Base-by-base conservation (phyloP, 2,797 vertebrate species). In the Siniperca undulata region DNA sequence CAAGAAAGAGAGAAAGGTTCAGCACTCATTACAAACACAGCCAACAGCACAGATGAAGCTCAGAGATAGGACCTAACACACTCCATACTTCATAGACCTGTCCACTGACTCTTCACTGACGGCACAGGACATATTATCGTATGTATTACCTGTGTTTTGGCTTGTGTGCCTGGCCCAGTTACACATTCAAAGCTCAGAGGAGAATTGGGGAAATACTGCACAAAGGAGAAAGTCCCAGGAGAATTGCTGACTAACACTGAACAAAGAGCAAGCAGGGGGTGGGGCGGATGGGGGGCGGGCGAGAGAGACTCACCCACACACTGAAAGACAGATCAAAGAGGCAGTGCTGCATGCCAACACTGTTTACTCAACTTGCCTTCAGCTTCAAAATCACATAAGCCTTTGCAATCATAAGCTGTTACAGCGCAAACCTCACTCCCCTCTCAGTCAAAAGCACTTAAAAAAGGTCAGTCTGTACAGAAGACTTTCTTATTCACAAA, bases 211-310 rank as follows among this genome's bases (percentile, higher is more conserved):
- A 93, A 93, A 91, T 50, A 86, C 81, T 86, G 89, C 81, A 89
- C 92, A 94, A 93, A 93, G 88, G 87, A 91, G 85, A 92, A 90
- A 90, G 82, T 91, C 95, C 89, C 88, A 53, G 62, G 93, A 92
- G 94, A 89, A 82, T 65, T 84, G 91, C 92, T 93, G 91, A 92
- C 87, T 84, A 92, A 93, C 72, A 64, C 72, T 79, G 91, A 94
- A 93, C 92, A 93, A 93, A 93, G 86, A 83, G 74, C 56, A 14
- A 66, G 73, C 46, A 30, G 60, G 79, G 46, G 67, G 44, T 74
- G 58, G 76, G 77, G 66, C 8, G 61, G 20, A 60, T 34, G 27
- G 36, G 46, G 8, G 27, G 20, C 19, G 67, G 52, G 40, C 48
- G 56, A 77, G 52, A 52, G 44, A 78, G 42, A 70, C 74, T 62